These are phyloP conservation scores for Vespertilio murinus DNA, from an alignment of 2,797 vertebrate genomes.

Conservation along the genomic window DNA sequence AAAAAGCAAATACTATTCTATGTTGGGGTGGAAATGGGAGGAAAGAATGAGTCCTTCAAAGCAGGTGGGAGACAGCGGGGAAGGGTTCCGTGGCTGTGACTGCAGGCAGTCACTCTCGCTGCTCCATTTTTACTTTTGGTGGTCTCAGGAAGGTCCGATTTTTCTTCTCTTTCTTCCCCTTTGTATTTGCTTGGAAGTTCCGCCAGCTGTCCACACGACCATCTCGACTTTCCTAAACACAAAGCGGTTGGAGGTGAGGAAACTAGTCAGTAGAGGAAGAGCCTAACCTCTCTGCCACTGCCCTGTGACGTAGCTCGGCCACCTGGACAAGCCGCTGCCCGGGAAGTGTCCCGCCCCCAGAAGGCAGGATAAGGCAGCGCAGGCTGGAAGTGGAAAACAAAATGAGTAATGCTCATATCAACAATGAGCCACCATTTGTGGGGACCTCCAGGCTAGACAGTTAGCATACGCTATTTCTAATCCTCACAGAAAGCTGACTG, in stretches of 20 bases:
- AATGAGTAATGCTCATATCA: neutral
- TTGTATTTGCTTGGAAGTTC: constrained; percentile 96
- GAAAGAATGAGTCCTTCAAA: constrained; percentile 84
- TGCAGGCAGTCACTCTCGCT: constrained; percentile 90
- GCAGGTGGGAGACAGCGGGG: constrained; percentile 72
- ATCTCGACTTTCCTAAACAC: constrained; percentile 93
- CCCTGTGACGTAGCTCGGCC: neutral
- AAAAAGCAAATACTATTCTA: constrained; percentile 87
- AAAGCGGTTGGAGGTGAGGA: neutral
- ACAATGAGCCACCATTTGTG: neutral
- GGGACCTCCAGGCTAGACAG: neutral
- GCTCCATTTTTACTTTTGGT: constrained; percentile 99
- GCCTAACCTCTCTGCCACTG: neutral
- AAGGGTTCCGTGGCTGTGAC: constrained; percentile 37
- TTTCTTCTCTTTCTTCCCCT: constrained; percentile 95
- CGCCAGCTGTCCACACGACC: constrained; percentile 99
- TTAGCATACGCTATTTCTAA: neutral
- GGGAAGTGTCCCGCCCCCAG: neutral
- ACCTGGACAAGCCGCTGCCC: neutral
- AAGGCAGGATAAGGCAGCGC: neutral
- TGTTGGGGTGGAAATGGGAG: constrained; percentile 71
- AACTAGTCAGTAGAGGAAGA: neutral
- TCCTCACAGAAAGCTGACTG: neutral
- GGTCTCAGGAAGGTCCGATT: constrained; percentile 97
- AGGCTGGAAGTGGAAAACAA: neutral